Evolutionary conservation across 64 coral and sea anemone species (phyloP), one percentile per base, ranked within the genome.

Genomic region (Hydrozoanthus tunicans): DNA sequence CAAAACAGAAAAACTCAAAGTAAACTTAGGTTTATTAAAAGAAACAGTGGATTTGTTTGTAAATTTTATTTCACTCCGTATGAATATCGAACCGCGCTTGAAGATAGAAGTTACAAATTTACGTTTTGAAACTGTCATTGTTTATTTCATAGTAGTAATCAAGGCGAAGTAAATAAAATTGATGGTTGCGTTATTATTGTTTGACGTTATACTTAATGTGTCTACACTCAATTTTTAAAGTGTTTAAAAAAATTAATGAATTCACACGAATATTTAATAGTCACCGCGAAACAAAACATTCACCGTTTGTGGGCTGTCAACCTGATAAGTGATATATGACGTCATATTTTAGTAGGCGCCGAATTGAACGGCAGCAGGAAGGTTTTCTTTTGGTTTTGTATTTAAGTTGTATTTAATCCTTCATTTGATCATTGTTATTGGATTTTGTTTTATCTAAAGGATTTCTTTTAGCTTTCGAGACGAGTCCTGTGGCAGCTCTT

Each of bases 291-390:
- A 73, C 69, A 88, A 88, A 88, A 69, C 26, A 43, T 43, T 43
- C 32, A 43, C 32, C 55, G 9, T 32, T 88, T 75, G n/a, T 88
- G 57, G 24, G 57, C 14, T 80, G 20, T 43, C 8, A 32, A 9
- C 0, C n/a, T 26, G 20, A 10, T 20, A 59, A 25, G 15, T 43
- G 32, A 43, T 43, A n/a, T 74, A 85, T 88, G 84, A 88, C 84
- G 69, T 88, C 84, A 88, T 75, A 86, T 86, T 54, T 7, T 70
- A 67, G 70, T 64, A 56, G 6, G 9, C 32, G n/a, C 43, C 14
- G 7, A 73, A 54, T 54, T 27, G 7, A 20, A n/a, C 9, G 9
- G 79, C 3, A 13, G 11, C 25, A 81, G 51, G 53, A 5, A 82
- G 11, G 52, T 15, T 26, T 14, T 70, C 64, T 57, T 25, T 57